Base-by-base conservation (phyloP, 2,113 vertebrate genomes). In the Sorex araneus region DNA sequence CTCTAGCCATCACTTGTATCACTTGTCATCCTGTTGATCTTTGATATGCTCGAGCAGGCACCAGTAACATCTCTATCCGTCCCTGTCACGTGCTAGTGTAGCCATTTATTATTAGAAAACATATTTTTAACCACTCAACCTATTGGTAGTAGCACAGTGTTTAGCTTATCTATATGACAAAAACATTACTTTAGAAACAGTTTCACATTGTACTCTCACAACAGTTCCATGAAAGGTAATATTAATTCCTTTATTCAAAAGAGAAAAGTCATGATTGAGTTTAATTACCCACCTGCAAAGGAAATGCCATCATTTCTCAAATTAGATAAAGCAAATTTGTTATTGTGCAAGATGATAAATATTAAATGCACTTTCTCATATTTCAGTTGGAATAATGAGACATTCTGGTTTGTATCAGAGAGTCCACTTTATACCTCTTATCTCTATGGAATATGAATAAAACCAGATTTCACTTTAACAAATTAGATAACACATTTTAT, bases 91-190 rank as follows among this genome's bases (percentile, higher is more conserved):
- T n/a, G n/a, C n/a, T n/a, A n/a, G n/a, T n/a, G n/a, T n/a, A n/a
- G n/a, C n/a, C 54, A 11, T 63, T 92, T 60, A 60, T 57, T 80
- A 79, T 27, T 57, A 79, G 36, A 70, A 87, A 85, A 69, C 30
- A 81, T 85, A 81, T 36, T n/a, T 34, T 84, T 80, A 63, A 54
- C 43, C 23, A 76, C 66, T 71, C 28, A 74, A 40, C 1, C 9
- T 74, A 60, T 12, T 40, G n/a, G 25, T 70, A 67, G 30, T 60
- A 92, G 45, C 60, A 70, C 0, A 76, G 28, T 0, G 2, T 25
- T 90, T 74, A 81, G n/a, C 30, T 57, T 54, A 73, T 60, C 57
- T 23, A 60, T 34, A 6, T 80, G 60, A 43, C 34, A 64, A 16
- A 79, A 83, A 50, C 5, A 36, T n/a, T 69, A 64, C 0, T 47